Evolutionary conservation across 2,113 vertebrate genomes (phyloP).

Genomic region (Hippolais icterina): DNA sequence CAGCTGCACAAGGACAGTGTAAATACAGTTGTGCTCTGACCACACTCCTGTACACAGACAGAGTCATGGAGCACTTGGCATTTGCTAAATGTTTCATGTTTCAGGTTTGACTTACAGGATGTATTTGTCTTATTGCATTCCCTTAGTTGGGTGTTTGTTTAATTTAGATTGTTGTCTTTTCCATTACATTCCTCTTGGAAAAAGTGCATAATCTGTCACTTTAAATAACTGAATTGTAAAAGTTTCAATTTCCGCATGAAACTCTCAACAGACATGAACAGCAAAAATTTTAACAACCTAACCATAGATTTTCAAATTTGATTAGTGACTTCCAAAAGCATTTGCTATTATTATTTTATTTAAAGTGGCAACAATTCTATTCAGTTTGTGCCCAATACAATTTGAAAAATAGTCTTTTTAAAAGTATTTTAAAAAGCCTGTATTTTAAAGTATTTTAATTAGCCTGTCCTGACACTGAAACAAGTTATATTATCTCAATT

Average conservation of each 20-base stretch:
- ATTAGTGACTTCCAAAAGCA: neutral
- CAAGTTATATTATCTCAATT: neutral
- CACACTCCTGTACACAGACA: neutral
- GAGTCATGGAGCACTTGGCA: neutral
- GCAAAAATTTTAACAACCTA: neutral
- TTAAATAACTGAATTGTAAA: neutral
- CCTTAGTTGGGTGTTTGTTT: neutral
- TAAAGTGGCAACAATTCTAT: neutral
- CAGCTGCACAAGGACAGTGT: neutral
- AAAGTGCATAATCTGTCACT: neutral
- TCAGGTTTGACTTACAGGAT: neutral
- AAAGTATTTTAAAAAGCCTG: neutral
- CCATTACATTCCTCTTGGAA: neutral
- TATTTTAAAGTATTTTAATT: neutral
- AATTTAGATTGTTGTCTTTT: neutral
- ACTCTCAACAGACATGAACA: neutral
- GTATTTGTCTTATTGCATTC: neutral
- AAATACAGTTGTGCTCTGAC: constrained; percentile 9
- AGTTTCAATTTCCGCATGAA: neutral
- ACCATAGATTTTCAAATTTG: neutral
- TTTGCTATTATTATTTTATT: neutral
- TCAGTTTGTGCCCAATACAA: neutral
- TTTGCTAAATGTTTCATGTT: neutral
- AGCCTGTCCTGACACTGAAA: neutral
- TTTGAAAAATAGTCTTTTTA: neutral